Evolutionary conservation across 2,888 invertebrate species (phyloP), one percentile per base, ranked within the genome.

Genomic region (Tetragonisca angustula): DNA sequence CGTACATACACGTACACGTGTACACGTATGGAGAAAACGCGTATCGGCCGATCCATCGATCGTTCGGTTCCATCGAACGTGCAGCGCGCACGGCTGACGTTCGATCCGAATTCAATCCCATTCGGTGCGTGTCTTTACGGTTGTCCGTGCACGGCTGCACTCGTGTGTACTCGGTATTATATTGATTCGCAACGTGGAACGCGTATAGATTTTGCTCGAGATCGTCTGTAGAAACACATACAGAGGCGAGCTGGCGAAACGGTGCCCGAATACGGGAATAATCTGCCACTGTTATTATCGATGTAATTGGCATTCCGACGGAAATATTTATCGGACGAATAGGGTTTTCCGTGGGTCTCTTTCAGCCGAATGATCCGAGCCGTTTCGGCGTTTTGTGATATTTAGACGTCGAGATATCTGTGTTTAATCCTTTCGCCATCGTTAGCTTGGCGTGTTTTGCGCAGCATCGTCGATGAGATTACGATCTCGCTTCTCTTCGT

Each of bases 91-190:
- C 36, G 24, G 50, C 9, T 21, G 27, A 13, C 61, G 27, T 61
- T 64, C 83, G 84, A 76, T 83, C 64, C 64, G 79, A 73, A 84
- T 83, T 76, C 79, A 84, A 84, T 80, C 70, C 77, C 56, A 75
- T 78, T 78, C 72, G 74, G 80, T 71, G 76, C 79, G 77, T 78
- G 85, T 75, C 84, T 77, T 85, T 56, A 76, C 84, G 71, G 75
- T 72, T 76, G 69, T 50, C 69, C 67, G 59, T 84, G 80, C 70
- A 67, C 59, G 36, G 56, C 59, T 74, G 73, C 36, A 61, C 83
- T 68, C 62, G 50, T 69, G 76, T 76, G 74, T 76, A 72, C 49
- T 72, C 65, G 49, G 62, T 79, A 75, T 83, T 84, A 69, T 79
- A 83, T 84, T 27, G 84, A 79, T 75, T 76, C 72, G 65, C 32